phyloP scores from a whole-genome alignment of 2,113 vertebrate genomes.

The Siniperca chuatsi region DNA sequence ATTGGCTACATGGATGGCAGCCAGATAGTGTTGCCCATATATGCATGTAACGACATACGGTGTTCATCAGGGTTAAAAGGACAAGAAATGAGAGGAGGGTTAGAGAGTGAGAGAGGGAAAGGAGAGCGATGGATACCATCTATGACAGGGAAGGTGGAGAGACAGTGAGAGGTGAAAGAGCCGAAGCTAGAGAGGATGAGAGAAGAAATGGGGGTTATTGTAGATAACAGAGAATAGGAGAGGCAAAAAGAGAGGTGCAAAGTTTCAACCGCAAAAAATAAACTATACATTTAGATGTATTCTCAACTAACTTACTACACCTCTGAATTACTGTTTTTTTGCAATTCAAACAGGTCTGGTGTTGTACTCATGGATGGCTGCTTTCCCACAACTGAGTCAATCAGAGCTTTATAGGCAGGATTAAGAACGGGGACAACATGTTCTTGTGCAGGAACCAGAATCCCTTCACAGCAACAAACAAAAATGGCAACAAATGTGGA shows the following conservation, averaged over 20 bases:
- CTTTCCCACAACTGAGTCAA: neutral
- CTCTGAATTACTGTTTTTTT: neutral
- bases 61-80: conserved; percentile 65
- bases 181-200: neutral
- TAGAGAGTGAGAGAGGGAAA: neutral
- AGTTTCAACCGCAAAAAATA: neutral
- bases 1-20: conserved; percentile 63
- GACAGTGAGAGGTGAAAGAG: neutral
- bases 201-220: neutral
- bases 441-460: neutral
- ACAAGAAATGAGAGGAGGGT: conserved; percentile 41
- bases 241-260: neutral
- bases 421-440: neutral
- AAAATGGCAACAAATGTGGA: neutral
- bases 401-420: too few relatives aligned
- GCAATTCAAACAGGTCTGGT: neutral
- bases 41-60: conserved; percentile 39
- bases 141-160: neutral
- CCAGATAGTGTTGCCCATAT: conserved; percentile 54
- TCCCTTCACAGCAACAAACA: too few relatives aligned
- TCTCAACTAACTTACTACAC: neutral
- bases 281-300: neutral
- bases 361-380: neutral
- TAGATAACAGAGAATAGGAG: neutral
- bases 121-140: neutral